Conservation (phyloP, 2,888 invertebrate genomes). For the Agrenia bidenticulata region DNA sequence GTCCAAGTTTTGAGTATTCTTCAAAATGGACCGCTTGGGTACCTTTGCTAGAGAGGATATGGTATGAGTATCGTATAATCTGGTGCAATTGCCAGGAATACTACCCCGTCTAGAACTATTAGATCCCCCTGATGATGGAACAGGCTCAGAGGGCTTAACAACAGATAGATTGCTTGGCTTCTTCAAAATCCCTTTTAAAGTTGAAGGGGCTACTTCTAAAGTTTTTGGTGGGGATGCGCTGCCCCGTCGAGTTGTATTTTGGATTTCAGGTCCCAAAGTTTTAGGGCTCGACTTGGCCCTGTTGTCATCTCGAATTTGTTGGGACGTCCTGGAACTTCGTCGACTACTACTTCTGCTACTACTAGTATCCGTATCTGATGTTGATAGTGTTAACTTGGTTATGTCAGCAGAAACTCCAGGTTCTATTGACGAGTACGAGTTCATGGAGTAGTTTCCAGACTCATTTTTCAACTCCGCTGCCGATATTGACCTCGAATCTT, state of each 20-base stretch:
- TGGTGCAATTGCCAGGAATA: conserved; percentile 37
- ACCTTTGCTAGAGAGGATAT: conserved; percentile 44
- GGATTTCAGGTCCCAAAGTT: neutral
- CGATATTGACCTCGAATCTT: neutral
- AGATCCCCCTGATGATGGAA: neutral
- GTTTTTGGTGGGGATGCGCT: conserved; percentile 34
- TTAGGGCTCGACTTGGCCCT: conserved; percentile 3
- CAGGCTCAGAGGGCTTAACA: neutral
- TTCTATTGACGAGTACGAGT: conserved; percentile 5
- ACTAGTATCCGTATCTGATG: neutral
- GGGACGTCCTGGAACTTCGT: conserved; percentile 29
- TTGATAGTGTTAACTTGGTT: neutral
- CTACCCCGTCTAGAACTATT: conserved; percentile 32
- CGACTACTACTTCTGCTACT: conserved; percentile 10
- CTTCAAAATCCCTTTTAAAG: conserved; percentile 41
- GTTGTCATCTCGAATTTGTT: conserved; percentile 35
- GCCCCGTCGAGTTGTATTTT: conserved; percentile 14
- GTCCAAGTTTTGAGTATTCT: conserved; percentile 21
- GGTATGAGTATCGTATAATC: conserved; percentile 37
- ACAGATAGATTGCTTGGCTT: conserved; percentile 18
- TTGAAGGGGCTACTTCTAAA: conserved; percentile 21
- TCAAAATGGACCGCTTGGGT: conserved; percentile 35
- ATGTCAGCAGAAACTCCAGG: neutral
- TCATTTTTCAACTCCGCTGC: neutral
- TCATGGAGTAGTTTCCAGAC: conserved; percentile 15